phyloP scores from a whole-genome alignment of 2,797 vertebrate genomes.

The Coranthus polyacanthus region DNA sequence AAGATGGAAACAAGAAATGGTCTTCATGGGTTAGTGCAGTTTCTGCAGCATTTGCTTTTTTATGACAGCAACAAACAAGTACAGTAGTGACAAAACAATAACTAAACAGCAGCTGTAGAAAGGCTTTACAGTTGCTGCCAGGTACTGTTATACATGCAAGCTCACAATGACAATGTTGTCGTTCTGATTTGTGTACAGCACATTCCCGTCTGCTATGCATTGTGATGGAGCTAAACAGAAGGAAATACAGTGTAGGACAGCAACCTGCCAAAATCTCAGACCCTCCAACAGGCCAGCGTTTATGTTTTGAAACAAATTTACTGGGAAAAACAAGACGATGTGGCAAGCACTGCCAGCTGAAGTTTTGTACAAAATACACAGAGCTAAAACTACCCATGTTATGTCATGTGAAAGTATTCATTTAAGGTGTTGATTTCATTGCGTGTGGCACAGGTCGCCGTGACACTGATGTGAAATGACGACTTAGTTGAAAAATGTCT shows the following conservation, averaged over 20 bases:
- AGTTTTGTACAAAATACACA: no score
- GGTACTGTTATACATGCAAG: conserved; percentile 40
- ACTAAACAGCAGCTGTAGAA: conserved; percentile 38
- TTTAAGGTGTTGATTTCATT: no score
- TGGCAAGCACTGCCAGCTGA: background rate
- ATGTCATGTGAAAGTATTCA: no score
- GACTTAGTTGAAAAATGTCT: no score
- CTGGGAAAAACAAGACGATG: conserved; percentile 12
- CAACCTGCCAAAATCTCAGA: conserved; percentile 38
- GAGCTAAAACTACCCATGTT: no score
- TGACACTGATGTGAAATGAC: no score
- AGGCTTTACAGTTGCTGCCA: conserved; percentile 35
- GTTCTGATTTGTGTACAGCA: conserved; percentile 41
- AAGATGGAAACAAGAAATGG: conserved; percentile 10
- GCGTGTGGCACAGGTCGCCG: no score
- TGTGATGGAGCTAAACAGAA: conserved; percentile 41
- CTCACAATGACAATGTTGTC: conserved; percentile 46
- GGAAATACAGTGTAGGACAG: conserved; percentile 17
- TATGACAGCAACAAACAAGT: conserved; percentile 26
- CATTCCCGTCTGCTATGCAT: background rate
- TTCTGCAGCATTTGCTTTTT: conserved; percentile 35
- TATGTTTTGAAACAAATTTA: conserved; percentile 30
- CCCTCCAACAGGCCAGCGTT: conserved; percentile 3
- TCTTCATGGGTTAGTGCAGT: conserved; percentile 33
- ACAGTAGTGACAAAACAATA: conserved; percentile 15